A percentile compares a stretch with the other conserved stretches of the same genome.
phyloP scores from a whole-genome alignment of 2,113 vertebrate species.

The Platycercus adscitus region DNA sequence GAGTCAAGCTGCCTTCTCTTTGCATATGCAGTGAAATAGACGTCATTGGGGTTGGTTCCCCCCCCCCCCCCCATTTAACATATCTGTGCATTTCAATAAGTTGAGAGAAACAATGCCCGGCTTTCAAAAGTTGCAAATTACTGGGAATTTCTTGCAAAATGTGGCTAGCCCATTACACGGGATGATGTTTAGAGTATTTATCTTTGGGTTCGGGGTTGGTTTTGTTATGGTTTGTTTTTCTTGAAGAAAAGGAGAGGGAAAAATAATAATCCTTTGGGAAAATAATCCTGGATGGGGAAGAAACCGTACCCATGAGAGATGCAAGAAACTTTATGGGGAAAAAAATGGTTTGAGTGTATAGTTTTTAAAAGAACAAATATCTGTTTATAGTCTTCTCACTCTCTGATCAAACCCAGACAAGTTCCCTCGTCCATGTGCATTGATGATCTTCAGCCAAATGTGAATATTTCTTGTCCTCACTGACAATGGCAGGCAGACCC shows the following conservation, averaged over 20 bases:
- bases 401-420: background rate
- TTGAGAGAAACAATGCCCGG: slow-evolving; percentile 41
- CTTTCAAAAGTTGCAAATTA: slow-evolving; percentile 64
- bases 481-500: background rate
- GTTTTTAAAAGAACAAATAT: background rate
- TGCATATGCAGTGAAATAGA: slow-evolving; percentile 71
- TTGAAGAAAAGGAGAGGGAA: background rate
- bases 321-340: background rate
- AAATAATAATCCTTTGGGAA: background rate
- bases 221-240: background rate
- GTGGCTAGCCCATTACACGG: background rate
- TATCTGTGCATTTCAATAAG: slow-evolving; percentile 70
- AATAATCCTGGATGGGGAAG: background rate
- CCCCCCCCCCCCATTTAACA: slow-evolving; percentile 32
- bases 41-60: background rate
- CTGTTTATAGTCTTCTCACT: background rate
- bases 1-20: slow-evolving; percentile 66
- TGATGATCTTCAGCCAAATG: background rate
- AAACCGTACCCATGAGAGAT: background rate
- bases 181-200: background rate
- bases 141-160: slow-evolving; percentile 37
- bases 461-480: background rate
- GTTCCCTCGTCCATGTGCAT: background rate
- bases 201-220: too few species aligned
- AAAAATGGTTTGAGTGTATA: background rate